A percentile compares a stretch with the other conserved stretches of the same genome.
Conservation (phyloP, 2,113 vertebrate genomes). For the Cynoglossus semilaevis region DNA sequence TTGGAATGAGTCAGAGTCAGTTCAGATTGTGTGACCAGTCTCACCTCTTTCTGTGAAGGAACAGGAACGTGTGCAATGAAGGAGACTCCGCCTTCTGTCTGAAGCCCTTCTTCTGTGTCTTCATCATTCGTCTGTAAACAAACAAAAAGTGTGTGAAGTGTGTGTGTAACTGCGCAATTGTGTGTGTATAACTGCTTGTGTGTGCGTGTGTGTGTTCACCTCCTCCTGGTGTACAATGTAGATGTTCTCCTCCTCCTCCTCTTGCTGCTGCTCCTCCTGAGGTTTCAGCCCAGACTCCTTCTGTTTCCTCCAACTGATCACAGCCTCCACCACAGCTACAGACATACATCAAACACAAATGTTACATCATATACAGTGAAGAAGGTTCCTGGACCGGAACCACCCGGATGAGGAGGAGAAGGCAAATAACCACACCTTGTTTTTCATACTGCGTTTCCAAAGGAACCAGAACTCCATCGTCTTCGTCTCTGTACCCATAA, state of each 20-base stretch:
- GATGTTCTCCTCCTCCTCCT: slow-evolving; percentile 88
- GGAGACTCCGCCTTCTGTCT: slow-evolving; percentile 84
- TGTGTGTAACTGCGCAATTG: too few species aligned
- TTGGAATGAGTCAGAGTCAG: background rate
- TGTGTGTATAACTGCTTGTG: too few species aligned
- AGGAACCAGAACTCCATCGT: slow-evolving; percentile 91
- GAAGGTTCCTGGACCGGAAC: too few species aligned
- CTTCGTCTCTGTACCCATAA: slow-evolving; percentile 94
- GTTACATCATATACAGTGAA: too few species aligned
- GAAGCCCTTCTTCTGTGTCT: slow-evolving; percentile 76
- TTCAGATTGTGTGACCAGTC: background rate
- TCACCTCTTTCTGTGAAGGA: slow-evolving; percentile 93
- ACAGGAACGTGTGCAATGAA: slow-evolving; percentile 96
- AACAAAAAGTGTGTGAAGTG: slow-evolving; percentile 13
- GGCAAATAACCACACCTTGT: slow-evolving; percentile 70
- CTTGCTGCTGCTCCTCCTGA: slow-evolving; percentile 68
- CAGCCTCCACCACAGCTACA: slow-evolving; percentile 81
- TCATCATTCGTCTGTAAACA: slow-evolving; percentile 75
- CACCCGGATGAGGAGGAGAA: too few species aligned
- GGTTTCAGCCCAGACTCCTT: slow-evolving; percentile 79
- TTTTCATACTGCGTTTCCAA: slow-evolving; percentile 90
- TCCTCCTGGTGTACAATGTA: slow-evolving; percentile 84
- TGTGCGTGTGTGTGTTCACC: slow-evolving; percentile 60
- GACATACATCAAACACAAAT: background rate
- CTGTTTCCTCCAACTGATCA: slow-evolving; percentile 88